Base-by-base conservation (phyloP, 2,797 vertebrate species). In the Tragelaphus oryx region DNA sequence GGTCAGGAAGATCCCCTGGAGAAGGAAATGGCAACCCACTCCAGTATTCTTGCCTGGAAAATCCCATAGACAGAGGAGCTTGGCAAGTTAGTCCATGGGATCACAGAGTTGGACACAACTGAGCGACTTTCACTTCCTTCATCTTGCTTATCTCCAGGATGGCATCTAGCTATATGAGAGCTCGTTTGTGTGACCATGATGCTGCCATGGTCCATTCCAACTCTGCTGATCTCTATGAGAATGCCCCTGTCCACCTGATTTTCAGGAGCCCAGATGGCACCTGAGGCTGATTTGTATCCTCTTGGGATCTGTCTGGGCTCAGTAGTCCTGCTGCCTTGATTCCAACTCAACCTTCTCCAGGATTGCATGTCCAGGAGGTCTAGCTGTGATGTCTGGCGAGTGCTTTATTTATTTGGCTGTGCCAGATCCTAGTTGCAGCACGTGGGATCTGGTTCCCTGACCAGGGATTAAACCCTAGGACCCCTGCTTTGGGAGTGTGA, bases 171-270 rank as follows among this genome's bases (percentile, higher is more conserved):
- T n/a, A 1, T 14, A 9, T 4, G 12, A 20, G 14, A 84, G 68
- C 28, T 8, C 8, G 4, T 41, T 50, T 62, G 37, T 78, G 37
- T 79, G 83, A 71, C 11, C 3, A 11, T n/a, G 71, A 59, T 5
- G 1, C 4, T 30, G 9, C 59, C n/a, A 26, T 1, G 0, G 24
- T 59, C 16, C 13, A 22, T 50, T 44, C 26, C 6, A 22, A 20
- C 28, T 55, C 50, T 48, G 55, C 14, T 9, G 3, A 52, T 12
- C 17, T 41, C 46, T n/a, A 1, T 10, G 26, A n/a, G 8, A 20
- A 9, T 8, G 12, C 2, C 3, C 1, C 41, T 20, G 33, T 41
- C 18, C 46, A 26, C 4, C 14, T 46, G 46, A 60, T 24, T 13
- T 52, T 24, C n/a, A 52, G 55, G 52, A 68, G 6, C 71, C 24